Evolutionary conservation across 2,113 vertebrate species (phyloP).

Genomic region (Colistium nudipinnis): DNA sequence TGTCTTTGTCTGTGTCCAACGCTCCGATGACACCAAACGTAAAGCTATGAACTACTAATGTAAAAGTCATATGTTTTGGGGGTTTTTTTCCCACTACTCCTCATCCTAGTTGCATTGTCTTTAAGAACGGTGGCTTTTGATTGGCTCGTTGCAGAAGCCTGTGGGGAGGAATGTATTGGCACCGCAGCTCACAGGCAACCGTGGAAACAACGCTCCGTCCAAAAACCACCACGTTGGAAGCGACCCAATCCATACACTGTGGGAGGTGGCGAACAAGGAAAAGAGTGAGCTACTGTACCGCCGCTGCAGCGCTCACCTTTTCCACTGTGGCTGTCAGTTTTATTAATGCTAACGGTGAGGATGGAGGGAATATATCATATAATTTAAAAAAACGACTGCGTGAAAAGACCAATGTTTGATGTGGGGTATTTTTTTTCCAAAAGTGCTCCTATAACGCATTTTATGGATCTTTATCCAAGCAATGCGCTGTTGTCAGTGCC

Average conservation of each 20-base stretch:
- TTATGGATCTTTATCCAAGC: slow-evolving; percentile 22
- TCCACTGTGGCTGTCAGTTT: slow-evolving; percentile 36
- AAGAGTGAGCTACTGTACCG: slow-evolving; percentile 35
- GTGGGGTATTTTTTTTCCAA: neutral
- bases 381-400: slow-evolving; percentile 8
- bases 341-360: slow-evolving; percentile 11
- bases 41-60: slow-evolving; percentile 1
- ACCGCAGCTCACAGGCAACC: slow-evolving; percentile 53
- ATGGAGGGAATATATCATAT: no score
- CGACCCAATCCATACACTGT: slow-evolving; percentile 55
- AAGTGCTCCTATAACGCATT: slow-evolving; percentile 20
- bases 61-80: slow-evolving; percentile 20
- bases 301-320: slow-evolving; percentile 47
- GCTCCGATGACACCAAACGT: neutral
- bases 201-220: slow-evolving; percentile 68
- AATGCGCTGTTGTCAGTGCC: slow-evolving; percentile 28
- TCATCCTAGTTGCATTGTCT: slow-evolving; percentile 3
- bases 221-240: slow-evolving; percentile 62
- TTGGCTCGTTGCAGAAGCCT: slow-evolving; percentile 40
- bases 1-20: neutral
- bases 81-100: slow-evolving; percentile 12
- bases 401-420: slow-evolving; percentile 4
- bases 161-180: slow-evolving; percentile 50
- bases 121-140: slow-evolving; percentile 33
- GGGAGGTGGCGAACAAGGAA: slow-evolving; percentile 67